phyloP scores from a whole-genome alignment of 2,797 vertebrate species.

The Salmo trutta region DNA sequence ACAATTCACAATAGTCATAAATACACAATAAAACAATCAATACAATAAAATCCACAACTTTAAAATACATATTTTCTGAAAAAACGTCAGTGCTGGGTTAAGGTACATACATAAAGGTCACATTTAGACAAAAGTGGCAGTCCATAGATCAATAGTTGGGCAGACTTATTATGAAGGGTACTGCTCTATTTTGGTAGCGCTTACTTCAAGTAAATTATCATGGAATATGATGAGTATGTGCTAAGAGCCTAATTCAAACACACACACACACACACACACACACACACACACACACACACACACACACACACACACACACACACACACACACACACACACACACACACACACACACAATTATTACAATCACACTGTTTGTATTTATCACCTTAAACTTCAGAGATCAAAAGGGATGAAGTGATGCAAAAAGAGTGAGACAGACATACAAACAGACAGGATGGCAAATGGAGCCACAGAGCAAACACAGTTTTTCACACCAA shows the following conservation, averaged over 20 bases:
- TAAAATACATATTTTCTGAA: no score
- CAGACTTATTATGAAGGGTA: no score
- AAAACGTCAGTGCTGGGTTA: no score
- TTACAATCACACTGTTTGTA: slow-evolving; percentile 36
- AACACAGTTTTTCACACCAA: slow-evolving; percentile 58
- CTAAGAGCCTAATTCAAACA: background rate
- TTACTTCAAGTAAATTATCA: background rate
- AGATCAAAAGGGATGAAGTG: slow-evolving; percentile 21
- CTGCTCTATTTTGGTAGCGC: no score
- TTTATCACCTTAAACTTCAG: slow-evolving; percentile 29
- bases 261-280: slow-evolving; percentile 1
- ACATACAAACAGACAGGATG: slow-evolving; percentile 34
- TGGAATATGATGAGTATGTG: no score
- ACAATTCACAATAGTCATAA: no score
- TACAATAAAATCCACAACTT: no score
- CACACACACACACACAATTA: background rate
- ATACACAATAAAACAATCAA: background rate
- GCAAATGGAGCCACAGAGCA: slow-evolving; percentile 26
- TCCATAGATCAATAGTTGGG: no score
- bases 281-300: slow-evolving; percentile 13
- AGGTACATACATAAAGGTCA: no score
- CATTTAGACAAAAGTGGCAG: no score
- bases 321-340: no score
- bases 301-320: no score
- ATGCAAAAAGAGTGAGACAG: slow-evolving; percentile 62